These are phyloP conservation scores for Atopsyche davidsoni DNA, from an alignment of 1,140 invertebrate species.

Conservation along the genomic window DNA sequence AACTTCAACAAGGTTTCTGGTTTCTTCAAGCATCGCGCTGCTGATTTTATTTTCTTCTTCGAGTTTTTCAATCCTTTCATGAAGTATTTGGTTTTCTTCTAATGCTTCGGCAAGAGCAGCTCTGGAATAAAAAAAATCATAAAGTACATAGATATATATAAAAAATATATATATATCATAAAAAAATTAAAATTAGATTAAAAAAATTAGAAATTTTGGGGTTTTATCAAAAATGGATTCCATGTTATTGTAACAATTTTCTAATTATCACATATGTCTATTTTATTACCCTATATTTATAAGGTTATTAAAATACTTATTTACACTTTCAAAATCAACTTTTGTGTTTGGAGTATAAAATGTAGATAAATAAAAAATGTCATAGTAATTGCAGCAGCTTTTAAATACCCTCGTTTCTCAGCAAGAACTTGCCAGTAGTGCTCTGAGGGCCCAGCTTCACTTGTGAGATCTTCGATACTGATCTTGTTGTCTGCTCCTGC, in stretches of 20 bases:
- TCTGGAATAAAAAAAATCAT: constrained; percentile 31
- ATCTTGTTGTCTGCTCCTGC: constrained; percentile 49
- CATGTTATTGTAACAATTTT: no score
- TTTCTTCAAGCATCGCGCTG: constrained; percentile 62
- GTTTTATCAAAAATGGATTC: no score
- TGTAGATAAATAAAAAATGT: no score
- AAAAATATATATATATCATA: neutral
- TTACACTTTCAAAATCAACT: no score
- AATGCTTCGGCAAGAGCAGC: constrained; percentile 56
- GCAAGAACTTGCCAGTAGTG: constrained; percentile 64
- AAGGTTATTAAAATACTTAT: no score
- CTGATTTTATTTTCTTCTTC: constrained; percentile 57
- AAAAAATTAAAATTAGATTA: no score
- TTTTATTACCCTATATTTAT: no score
- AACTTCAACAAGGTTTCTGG: constrained; percentile 58
- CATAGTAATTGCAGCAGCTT: no score
- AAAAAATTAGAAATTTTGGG: no score
- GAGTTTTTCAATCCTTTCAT: constrained; percentile 49
- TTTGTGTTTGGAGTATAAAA: no score
- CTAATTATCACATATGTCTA: no score
- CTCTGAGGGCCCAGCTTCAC: constrained; percentile 54
- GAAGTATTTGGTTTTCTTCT: constrained; percentile 55
- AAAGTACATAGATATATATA: neutral
- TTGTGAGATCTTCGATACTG: constrained; percentile 55
- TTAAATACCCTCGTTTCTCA: constrained; percentile 57